phyloP scores from a whole-genome alignment of 2,113 vertebrate genomes.

The Labeo rohita region DNA sequence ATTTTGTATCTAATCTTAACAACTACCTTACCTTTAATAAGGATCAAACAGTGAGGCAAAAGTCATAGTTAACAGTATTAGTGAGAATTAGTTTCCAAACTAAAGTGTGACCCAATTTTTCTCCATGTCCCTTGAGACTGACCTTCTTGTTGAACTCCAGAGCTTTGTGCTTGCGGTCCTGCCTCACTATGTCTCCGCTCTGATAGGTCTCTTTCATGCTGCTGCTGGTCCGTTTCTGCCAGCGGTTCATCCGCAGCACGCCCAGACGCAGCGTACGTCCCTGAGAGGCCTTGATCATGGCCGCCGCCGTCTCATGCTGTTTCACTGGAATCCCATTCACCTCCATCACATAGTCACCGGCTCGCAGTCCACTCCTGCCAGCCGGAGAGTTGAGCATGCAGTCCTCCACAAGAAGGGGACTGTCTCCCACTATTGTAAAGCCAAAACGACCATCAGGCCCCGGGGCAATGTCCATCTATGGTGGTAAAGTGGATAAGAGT shows the following conservation, averaged over 20 bases:
- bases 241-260: constrained; percentile 80
- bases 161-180: constrained; percentile 88
- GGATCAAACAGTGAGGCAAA: too few species aligned
- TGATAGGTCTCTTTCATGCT: constrained; percentile 80
- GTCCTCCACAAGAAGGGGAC: constrained; percentile 81
- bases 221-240: constrained; percentile 73
- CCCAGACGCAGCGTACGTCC: constrained; percentile 78
- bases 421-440: constrained; percentile 78
- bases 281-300: constrained; percentile 79
- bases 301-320: constrained; percentile 71
- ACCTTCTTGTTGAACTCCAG: constrained; percentile 92
- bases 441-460: constrained; percentile 76
- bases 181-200: constrained; percentile 71
- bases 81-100: too few species aligned
- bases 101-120: not conserved
- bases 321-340: constrained; percentile 80
- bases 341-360: constrained; percentile 82
- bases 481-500: not conserved
- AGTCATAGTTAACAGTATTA: too few species aligned
- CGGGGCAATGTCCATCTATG: constrained; percentile 74
- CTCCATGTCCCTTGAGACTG: constrained; percentile 23
- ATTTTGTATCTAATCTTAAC: too few species aligned
- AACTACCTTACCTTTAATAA: too few species aligned
- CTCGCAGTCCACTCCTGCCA: constrained; percentile 76
- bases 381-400: constrained; percentile 78